A percentile compares a stretch with the other conserved stretches of the same genome.
Evolutionary conservation across 1,140 invertebrate genomes (phyloP).

Genomic region (Cotesia typhae): DNA sequence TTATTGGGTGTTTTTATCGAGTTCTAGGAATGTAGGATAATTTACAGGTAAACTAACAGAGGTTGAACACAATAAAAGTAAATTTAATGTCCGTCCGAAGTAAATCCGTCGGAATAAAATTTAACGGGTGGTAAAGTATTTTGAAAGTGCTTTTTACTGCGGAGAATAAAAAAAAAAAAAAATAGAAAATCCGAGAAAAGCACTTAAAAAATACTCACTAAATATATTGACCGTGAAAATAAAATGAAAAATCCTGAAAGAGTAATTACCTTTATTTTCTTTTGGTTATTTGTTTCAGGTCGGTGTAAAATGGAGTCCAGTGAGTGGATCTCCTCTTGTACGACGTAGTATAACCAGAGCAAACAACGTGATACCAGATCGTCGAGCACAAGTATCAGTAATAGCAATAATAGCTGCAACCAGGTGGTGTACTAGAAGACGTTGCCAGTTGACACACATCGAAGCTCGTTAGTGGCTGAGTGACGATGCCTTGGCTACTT

Average conservation of each 20-base stretch:
- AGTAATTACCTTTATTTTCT: not conserved
- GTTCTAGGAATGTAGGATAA: no score
- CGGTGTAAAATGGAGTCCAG: not conserved
- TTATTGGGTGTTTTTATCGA: no score
- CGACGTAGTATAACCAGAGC: not conserved
- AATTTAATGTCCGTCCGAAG: no score
- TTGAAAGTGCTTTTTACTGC: not conserved
- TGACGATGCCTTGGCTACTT: conserved; percentile 31
- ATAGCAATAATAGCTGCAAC: not conserved
- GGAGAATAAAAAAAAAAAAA: not conserved
- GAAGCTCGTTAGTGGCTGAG: not conserved
- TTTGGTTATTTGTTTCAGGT: conserved; percentile 9
- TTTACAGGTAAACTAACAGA: no score
- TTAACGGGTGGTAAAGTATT: not conserved
- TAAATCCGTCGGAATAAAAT: no score
- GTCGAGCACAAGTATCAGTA: not conserved
- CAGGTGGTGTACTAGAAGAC: not conserved
- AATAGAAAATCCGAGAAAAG: not conserved
- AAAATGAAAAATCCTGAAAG: not conserved
- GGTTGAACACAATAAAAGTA: no score
- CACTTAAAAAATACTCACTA: conserved; percentile 1
- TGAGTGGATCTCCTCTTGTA: conserved; percentile 18
- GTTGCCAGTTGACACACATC: not conserved
- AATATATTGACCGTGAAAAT: not conserved
- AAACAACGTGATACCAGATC: not conserved